Conservation (phyloP, 2,888 invertebrate species). For the Nomada flava region DNA sequence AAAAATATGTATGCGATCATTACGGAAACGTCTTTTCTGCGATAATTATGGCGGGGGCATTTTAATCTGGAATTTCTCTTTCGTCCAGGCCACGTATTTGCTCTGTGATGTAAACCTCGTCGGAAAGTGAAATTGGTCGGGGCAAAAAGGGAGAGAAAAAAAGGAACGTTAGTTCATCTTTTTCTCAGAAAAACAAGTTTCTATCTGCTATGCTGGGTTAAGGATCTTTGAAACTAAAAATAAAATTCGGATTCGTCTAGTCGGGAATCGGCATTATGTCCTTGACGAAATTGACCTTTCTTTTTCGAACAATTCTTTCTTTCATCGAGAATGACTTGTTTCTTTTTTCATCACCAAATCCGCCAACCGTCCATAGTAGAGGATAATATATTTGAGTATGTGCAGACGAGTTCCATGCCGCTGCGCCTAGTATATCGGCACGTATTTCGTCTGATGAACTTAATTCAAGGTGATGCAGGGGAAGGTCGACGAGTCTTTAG, state of each 20-base stretch:
- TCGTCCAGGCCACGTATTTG: slow-evolving; percentile 27
- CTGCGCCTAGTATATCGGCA: no score
- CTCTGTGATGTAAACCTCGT: slow-evolving; percentile 11
- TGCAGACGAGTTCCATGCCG: no score
- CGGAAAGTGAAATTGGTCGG: slow-evolving; percentile 31
- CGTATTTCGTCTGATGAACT: no score
- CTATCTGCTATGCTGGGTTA: not conserved
- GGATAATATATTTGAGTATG: no score
- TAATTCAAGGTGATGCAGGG: no score
- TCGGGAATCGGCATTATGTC: no score
- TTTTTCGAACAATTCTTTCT: no score
- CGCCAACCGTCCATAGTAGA: no score
- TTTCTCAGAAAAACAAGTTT: not conserved
- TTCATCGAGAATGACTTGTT: no score
- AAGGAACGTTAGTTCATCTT: not conserved
- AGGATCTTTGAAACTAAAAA: not conserved
- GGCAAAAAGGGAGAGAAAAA: not conserved
- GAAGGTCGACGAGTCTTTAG: no score
- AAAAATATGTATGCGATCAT: not conserved
- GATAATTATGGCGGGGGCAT: slow-evolving; percentile 6
- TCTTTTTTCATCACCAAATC: no score
- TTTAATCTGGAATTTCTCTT: slow-evolving; percentile 48
- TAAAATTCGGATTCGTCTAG: not conserved
- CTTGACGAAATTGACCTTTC: no score
- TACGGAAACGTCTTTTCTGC: slow-evolving; percentile 6